Base-by-base conservation (phyloP, 2,888 invertebrate species). In the Cheilosia grossa region DNA sequence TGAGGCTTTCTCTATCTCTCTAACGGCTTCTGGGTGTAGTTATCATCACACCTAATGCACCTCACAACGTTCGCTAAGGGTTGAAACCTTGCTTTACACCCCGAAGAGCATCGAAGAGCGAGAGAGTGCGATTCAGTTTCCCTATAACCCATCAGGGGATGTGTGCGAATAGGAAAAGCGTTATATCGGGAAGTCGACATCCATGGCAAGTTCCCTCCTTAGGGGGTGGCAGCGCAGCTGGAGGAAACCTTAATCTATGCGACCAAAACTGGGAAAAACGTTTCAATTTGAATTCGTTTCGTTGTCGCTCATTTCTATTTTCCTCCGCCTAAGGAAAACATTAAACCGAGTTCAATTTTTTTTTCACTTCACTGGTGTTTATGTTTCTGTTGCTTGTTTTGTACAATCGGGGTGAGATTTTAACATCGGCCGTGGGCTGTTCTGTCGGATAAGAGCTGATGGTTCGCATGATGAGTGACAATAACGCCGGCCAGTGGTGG, bases 281-380 rank as follows among this genome's bases (percentile, higher is more conserved):
- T 85, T 85, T 81, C 85, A 81, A 85, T 85, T 85, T 85, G 81
- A 81, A 77, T 81, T 77, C 81, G 85, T 81, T 83, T 78, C 78
- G 73, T 73, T 37, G 81, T 58, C 67, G 75, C 70, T 85, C 85
- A 85, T 77, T 85, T 72, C 67, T 85, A 56, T 72, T 81, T 81
- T 64, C 56, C 85, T 77, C 77, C 53, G 72, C 44, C 66, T 61
- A 77, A 85, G 56, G 72, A 81, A 85, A 81, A 58, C 72, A 63
- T 44, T 30, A 13, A 13, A 66, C 37, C 66, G 54, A 61, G 61
- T 61, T 61, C 30, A 30, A 30, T 49, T 75, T 61, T 74, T 56
- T 72, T 54, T 58, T 67, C 42, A n/a, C 37, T 58, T 27, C 51
- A 59, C 58, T 61, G 40, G 63, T 56, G 64, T 75, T 61, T 54